These are phyloP conservation scores for Polia nebulosa DNA, from an alignment of 2,888 invertebrate genomes.

Conservation along the genomic window DNA sequence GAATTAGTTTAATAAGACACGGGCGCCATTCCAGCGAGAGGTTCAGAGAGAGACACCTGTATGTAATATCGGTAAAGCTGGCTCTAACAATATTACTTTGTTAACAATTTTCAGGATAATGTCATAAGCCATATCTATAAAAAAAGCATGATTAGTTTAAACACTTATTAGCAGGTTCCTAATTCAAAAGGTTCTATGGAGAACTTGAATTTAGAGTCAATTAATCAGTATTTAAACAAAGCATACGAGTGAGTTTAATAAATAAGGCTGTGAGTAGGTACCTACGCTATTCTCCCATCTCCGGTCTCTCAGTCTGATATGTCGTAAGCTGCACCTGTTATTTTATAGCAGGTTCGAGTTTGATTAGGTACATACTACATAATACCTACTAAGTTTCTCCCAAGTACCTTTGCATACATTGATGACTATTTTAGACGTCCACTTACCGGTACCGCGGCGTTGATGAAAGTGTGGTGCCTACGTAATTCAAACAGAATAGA, in stretches of 20 bases:
- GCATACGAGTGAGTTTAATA: too few species aligned
- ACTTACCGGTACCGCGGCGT: too few species aligned
- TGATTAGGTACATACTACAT: not conserved
- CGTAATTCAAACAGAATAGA: too few species aligned
- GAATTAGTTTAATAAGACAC: constrained; percentile 11
- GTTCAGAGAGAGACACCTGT: not conserved
- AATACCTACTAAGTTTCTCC: not conserved
- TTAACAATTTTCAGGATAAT: constrained; percentile 1
- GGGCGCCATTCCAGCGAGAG: not conserved
- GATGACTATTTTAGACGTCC: constrained; percentile 6
- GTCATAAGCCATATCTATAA: too few species aligned
- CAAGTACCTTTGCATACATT: not conserved
- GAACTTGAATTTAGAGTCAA: too few species aligned
- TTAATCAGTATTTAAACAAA: too few species aligned
- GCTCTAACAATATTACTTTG: constrained; percentile 6
- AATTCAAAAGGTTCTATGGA: too few species aligned
- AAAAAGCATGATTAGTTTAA: too few species aligned
- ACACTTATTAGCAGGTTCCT: too few species aligned
- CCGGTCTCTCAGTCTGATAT: not conserved
- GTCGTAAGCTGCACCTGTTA: constrained; percentile 7
- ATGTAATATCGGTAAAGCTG: not conserved
- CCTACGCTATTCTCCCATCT: not conserved
- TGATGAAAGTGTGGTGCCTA: too few species aligned
- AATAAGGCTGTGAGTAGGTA: too few species aligned
- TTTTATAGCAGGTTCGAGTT: constrained; percentile 2